Evolutionary conservation across 2,797 vertebrate genomes (phyloP).

Genomic region (Pseudochromis fuscus): DNA sequence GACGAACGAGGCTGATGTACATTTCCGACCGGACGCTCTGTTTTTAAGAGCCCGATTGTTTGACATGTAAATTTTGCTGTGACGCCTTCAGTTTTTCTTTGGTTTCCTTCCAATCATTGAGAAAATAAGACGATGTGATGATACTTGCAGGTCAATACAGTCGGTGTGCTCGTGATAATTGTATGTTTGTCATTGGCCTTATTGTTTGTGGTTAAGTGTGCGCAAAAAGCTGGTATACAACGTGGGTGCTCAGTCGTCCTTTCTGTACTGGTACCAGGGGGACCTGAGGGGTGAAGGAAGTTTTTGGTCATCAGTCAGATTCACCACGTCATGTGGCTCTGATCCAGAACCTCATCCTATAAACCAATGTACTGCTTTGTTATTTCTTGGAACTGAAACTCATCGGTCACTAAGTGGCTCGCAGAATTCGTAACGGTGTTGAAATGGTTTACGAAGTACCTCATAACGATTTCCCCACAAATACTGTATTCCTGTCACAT

Average conservation of each 20-base stretch:
- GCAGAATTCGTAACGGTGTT: background rate
- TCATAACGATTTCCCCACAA: background rate
- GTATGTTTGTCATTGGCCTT: conserved; percentile 56
- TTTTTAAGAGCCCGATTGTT: conserved; percentile 70
- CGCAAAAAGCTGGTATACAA: conserved; percentile 42
- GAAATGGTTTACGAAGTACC: background rate
- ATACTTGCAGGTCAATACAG: conserved; percentile 65
- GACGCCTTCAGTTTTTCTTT: conserved; percentile 62
- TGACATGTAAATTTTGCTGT: conserved; percentile 75
- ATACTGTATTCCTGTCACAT: background rate
- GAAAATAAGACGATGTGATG: conserved; percentile 58
- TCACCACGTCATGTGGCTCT: background rate
- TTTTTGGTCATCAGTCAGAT: conserved; percentile 11
- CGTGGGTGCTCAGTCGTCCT: conserved; percentile 19
- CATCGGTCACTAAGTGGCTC: conserved; percentile 16
- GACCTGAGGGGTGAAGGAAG: background rate
- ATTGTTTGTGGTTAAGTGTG: conserved; percentile 61
- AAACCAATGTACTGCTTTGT: background rate
- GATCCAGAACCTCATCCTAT: conserved; percentile 22
- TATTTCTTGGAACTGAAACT: background rate
- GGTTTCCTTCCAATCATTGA: conserved; percentile 53
- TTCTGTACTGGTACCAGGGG: conserved; percentile 6
- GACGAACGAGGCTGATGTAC: conserved; percentile 58
- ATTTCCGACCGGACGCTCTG: conserved; percentile 69
- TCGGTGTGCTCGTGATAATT: conserved; percentile 68